Conservation (phyloP, 37 sponge, comb jelly and placozoan genomes). For the Lycopodina hypogea region DNA sequence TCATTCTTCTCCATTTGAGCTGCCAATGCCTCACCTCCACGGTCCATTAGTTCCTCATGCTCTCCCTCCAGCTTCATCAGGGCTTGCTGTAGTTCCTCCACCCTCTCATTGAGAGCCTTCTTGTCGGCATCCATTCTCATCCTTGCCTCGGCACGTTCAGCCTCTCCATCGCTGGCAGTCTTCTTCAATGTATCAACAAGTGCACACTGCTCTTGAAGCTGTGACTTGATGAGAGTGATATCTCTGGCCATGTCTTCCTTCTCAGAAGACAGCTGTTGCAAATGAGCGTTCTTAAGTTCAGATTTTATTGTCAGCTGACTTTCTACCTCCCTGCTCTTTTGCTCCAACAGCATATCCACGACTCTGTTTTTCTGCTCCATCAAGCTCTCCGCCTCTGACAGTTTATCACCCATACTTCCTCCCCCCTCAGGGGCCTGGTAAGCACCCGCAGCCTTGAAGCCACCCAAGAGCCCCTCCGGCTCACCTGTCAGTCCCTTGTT, state of each 20-base stretch:
- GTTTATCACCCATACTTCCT: not conserved
- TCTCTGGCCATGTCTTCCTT: not conserved
- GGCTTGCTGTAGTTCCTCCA: not conserved
- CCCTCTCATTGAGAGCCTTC: not conserved
- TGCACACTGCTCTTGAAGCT: not conserved
- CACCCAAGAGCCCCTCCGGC: not conserved
- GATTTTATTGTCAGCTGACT: not conserved
- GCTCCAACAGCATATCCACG: not conserved
- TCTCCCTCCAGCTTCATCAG: not conserved
- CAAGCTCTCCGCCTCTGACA: constrained; percentile 17
- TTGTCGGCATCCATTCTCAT: not conserved
- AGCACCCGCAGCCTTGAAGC: constrained; percentile 3
- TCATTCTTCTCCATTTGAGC: constrained; percentile 11
- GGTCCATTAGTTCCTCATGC: not conserved
- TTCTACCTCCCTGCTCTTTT: no score
- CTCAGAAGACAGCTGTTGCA: constrained; percentile 1
- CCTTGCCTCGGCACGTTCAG: not conserved
- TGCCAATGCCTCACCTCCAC: not conserved
- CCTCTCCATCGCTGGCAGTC: not conserved
- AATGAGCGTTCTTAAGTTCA: not conserved
- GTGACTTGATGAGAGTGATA: not conserved
- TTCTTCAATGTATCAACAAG: not conserved
- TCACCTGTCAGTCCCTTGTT: constrained; percentile 15
- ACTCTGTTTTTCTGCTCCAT: not conserved
- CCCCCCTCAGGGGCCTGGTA: no score